phyloP scores from a whole-genome alignment of 2,888 invertebrate species.

The Mycalesis mineus region DNA sequence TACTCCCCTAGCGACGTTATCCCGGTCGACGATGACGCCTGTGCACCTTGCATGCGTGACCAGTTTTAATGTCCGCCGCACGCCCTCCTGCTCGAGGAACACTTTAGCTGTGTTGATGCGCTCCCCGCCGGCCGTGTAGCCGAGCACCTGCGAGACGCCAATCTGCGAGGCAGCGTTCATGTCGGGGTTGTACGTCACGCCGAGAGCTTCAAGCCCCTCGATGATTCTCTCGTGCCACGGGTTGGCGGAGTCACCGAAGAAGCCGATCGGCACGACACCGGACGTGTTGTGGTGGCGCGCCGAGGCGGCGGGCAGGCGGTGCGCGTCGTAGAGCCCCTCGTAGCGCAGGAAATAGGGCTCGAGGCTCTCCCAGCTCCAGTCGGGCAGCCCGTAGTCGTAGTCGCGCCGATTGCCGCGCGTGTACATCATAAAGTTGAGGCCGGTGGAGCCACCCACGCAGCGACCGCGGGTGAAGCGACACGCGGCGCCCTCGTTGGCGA shows the following conservation, averaged over 20 bases:
- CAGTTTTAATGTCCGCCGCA: conserved; percentile 39
- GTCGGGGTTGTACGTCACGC: conserved; percentile 48
- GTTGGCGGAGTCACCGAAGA: conserved; percentile 43
- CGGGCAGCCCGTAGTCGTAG: conserved; percentile 43
- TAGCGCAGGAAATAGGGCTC: conserved; percentile 52
- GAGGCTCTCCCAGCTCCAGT: conserved; percentile 53
- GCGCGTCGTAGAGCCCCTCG: conserved; percentile 46
- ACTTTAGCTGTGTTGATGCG: conserved; percentile 53
- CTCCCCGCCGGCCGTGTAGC: conserved; percentile 46
- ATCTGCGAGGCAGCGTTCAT: conserved; percentile 51
- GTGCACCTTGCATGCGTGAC: conserved; percentile 46
- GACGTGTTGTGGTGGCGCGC: conserved; percentile 49
- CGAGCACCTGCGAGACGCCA: conserved; percentile 45
- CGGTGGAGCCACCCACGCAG: conserved; percentile 58
- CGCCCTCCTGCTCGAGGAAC: conserved; percentile 41
- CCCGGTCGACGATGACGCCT: conserved; percentile 43
- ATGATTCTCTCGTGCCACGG: conserved; percentile 48
- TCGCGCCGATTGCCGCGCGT: conserved; percentile 50
- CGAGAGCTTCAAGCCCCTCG: conserved; percentile 37
- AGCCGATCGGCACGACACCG: conserved; percentile 45
- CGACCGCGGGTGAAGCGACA: conserved; percentile 53
- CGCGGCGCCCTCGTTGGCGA: conserved; percentile 36
- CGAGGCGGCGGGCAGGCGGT: conserved; percentile 44
- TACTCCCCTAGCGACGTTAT: conserved; percentile 45
- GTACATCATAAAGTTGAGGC: conserved; percentile 60